Evolutionary conservation across 2,113 vertebrate genomes (phyloP).

Genomic region (Archilochus colubris): DNA sequence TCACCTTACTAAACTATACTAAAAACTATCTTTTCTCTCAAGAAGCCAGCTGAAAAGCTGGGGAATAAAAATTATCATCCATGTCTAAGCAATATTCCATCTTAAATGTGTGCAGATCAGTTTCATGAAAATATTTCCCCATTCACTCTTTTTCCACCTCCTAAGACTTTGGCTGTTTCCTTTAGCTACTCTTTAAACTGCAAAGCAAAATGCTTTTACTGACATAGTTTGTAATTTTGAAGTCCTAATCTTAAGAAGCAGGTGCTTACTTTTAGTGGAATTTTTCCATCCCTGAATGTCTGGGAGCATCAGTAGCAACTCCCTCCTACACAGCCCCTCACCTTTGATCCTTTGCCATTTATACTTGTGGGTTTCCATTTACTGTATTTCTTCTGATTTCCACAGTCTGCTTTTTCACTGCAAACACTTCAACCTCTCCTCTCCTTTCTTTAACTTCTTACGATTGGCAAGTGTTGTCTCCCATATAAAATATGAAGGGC

Average conservation of each 20-base stretch:
- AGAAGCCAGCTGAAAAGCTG: slow-evolving; percentile 39
- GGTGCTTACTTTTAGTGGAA: slow-evolving; percentile 53
- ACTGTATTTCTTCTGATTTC: slow-evolving; percentile 20
- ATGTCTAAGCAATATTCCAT: slow-evolving; percentile 20
- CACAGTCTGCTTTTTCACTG: slow-evolving; percentile 51
- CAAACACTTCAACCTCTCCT: neutral
- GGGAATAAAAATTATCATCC: slow-evolving; percentile 27
- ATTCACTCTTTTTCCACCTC: slow-evolving; percentile 26
- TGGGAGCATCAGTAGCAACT: slow-evolving; percentile 52
- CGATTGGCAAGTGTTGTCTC: neutral
- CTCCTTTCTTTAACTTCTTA: slow-evolving; percentile 14
- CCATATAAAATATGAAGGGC: slow-evolving; percentile 3
- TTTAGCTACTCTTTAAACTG: neutral
- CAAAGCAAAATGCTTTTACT: slow-evolving; percentile 43
- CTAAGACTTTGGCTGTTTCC: neutral
- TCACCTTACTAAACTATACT: slow-evolving; percentile 29
- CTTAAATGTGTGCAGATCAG: neutral
- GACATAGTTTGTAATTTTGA: slow-evolving; percentile 29
- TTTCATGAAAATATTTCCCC: slow-evolving; percentile 63
- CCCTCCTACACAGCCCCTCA: slow-evolving; percentile 55
- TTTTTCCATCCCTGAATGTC: slow-evolving; percentile 45
- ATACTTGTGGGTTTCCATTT: slow-evolving; percentile 65
- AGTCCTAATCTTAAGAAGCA: slow-evolving; percentile 47
- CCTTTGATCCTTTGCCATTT: slow-evolving; percentile 70
- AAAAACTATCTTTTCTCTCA: slow-evolving; percentile 26